Percentiles rank a stretch among this genome's conserved stretches.
Evolutionary conservation across 2,797 vertebrate species (phyloP).

Genomic region (Semotilus atromaculatus): DNA sequence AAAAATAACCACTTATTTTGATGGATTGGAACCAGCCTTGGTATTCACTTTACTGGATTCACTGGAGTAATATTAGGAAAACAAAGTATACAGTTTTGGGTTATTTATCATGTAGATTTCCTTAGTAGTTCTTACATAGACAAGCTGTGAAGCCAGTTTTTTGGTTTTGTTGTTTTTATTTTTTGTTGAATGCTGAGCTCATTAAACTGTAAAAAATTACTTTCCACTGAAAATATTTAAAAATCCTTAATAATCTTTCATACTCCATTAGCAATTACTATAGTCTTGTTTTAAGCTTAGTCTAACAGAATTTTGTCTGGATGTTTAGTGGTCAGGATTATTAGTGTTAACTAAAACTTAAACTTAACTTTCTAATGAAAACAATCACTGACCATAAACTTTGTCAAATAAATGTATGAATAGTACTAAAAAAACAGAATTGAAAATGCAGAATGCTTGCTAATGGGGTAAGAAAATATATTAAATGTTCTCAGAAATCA

Average conservation of each 20-base stretch:
- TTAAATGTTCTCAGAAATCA: neutral
- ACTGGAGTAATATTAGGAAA: constrained; percentile 1
- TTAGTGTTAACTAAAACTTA: neutral
- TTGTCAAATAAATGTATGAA: neutral
- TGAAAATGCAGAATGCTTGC: neutral
- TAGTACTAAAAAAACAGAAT: neutral
- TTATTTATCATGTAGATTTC: neutral
- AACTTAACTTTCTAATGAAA: neutral
- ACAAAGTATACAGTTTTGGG: neutral
- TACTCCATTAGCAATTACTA: neutral
- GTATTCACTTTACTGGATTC: neutral
- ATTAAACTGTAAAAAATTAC: neutral
- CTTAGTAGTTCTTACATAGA: neutral
- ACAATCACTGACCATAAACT: neutral
- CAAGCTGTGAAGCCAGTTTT: neutral
- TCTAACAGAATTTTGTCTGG: neutral
- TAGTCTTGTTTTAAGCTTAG: neutral
- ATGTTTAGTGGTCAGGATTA: neutral
- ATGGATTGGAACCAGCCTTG: neutral
- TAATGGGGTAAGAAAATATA: neutral
- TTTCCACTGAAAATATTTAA: neutral
- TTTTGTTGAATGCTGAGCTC: neutral
- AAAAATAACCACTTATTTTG: neutral
- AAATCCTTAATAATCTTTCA: neutral
- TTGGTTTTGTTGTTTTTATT: constrained; percentile 16